Evolutionary conservation across 2,113 vertebrate species (phyloP).

Genomic region (Ctenodactylus gundi): DNA sequence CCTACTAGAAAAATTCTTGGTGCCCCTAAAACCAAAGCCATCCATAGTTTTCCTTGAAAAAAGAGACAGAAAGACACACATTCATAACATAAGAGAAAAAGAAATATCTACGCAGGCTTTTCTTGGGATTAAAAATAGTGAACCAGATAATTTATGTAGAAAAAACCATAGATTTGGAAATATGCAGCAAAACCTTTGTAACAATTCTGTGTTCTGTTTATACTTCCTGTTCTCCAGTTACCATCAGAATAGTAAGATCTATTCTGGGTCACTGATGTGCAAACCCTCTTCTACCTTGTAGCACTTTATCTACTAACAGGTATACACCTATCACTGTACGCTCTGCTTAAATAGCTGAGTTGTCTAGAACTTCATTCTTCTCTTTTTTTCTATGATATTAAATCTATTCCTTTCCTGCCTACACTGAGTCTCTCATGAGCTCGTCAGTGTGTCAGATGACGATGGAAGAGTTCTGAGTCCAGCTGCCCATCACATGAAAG

Average conservation of each 20-base stretch:
- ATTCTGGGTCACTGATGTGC: neutral
- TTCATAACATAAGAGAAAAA: neutral
- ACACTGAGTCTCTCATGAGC: neutral
- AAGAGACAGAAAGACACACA: neutral
- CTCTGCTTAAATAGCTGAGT: neutral
- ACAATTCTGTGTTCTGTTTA: neutral
- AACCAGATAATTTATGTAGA: too few species aligned
- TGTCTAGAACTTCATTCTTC: neutral
- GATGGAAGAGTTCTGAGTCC: neutral
- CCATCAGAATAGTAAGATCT: neutral
- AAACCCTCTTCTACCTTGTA: neutral
- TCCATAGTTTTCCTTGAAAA: neutral
- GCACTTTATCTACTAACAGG: neutral
- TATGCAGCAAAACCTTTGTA: neutral
- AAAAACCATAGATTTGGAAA: too few species aligned
- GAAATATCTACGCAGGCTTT: neutral
- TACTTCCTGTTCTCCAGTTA: neutral
- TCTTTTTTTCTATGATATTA: neutral
- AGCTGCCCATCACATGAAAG: neutral
- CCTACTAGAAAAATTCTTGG: neutral
- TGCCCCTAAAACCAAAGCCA: slow-evolving; percentile 39
- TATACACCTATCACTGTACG: neutral
- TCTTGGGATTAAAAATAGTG: slow-evolving; percentile 38
- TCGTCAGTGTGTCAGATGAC: neutral
- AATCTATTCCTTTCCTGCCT: neutral